phyloP scores from a whole-genome alignment of 2,888 invertebrate species.

The Patella ulyssiponensis region DNA sequence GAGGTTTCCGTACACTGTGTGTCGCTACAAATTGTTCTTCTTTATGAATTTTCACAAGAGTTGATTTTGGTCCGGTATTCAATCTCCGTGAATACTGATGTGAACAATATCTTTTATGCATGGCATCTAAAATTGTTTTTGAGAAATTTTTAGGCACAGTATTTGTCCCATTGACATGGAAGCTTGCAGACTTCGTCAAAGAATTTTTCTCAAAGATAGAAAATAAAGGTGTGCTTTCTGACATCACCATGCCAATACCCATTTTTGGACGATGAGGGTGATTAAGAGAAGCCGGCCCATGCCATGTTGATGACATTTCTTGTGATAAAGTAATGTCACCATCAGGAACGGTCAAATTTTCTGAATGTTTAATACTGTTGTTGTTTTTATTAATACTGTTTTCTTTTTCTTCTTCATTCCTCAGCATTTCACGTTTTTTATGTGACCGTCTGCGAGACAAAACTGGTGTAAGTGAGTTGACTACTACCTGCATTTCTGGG shows the following conservation, averaged over 20 bases:
- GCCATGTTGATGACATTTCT: conserved; percentile 59
- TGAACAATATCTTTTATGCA: conserved; percentile 64
- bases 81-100: conserved; percentile 53
- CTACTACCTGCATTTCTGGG: conserved; percentile 60
- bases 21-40: conserved; percentile 1
- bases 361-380: neutral
- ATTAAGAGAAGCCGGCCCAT: conserved; percentile 43
- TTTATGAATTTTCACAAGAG: neutral
- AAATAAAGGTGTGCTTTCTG: conserved; percentile 23
- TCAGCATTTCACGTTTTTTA: conserved; percentile 21
- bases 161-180: neutral
- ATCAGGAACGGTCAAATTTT: neutral
- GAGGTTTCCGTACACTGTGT: neutral
- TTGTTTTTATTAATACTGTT: conserved; percentile 31
- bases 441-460: conserved; percentile 47
- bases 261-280: conserved; percentile 23
- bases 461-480: conserved; percentile 60
- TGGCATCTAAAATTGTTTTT: conserved; percentile 57
- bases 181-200: neutral
- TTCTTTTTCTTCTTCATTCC: conserved; percentile 17
- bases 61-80: conserved; percentile 23
- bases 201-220: neutral
- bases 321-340: neutral
- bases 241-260: conserved; percentile 35
- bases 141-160: conserved; percentile 37